Base-by-base conservation (phyloP, 2,888 invertebrate genomes). In the Melitaea athalia region DNA sequence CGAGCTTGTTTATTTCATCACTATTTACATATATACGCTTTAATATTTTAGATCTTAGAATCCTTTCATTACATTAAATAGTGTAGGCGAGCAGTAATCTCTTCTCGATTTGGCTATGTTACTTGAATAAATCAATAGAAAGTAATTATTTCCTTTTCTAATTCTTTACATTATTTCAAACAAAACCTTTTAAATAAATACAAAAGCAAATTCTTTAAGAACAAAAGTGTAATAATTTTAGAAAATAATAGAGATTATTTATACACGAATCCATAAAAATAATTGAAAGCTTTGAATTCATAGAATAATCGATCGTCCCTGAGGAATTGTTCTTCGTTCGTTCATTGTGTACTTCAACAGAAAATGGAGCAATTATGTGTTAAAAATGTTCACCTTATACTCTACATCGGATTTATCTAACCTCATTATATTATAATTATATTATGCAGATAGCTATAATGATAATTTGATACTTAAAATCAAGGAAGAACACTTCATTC, bases 311-410 rank as follows among this genome's bases (percentile, higher is more conserved):
- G 52, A 24, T 24, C 3, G 45, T 14, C 45, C 11, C 45, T 5
- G 14, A 45, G 45, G 11, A 43, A 43, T 43, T 43, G 43, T 43
- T 43, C 12, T 12, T 43, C 4, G 43, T 43, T 43, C 43, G 10
- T 43, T 43, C 4, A 43, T 6, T 45, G 43, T 43, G 14, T 47
- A 47, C n/a, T n/a, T n/a, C n/a, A 49, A 49, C 47, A 49, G 14
- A 31, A 55, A 55, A 55, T 33, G n/a, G 14, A 55, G 53, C 24
- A 55, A 55, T 55, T 55, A 55, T 3, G 53, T 14, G 31, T 33
- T 33, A n/a, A 33, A 33, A 55, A 33, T 55, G 53, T 55, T 55
- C 14, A 33, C 53, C 53, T 55, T 55, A 7, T 33, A 31, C 31
- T 31, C 33, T 14, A 55, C 53, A 6, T 33, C 5, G 31, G 33